Conservation (phyloP, 1,140 invertebrate species). For the Conus ventricosus region DNA sequence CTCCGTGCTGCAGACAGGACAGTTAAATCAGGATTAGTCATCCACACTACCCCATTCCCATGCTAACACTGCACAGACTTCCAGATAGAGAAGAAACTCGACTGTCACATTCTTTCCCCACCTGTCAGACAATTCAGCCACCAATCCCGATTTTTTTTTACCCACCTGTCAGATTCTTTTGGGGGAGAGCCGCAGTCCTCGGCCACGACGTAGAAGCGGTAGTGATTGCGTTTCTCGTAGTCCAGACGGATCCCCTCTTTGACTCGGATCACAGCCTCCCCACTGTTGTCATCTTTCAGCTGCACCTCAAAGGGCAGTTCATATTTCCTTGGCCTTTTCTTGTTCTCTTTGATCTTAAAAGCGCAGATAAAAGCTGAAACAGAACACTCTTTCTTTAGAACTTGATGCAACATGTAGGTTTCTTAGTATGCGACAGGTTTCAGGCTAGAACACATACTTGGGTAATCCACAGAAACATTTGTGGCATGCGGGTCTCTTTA, state of each 20-base stretch:
- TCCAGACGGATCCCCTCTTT: conserved; percentile 84
- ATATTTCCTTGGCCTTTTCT: conserved; percentile 77
- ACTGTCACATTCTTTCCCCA: no score
- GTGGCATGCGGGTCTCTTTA: no score
- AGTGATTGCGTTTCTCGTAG: conserved; percentile 94
- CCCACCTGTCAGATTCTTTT: conserved; percentile 78
- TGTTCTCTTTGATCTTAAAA: conserved; percentile 94
- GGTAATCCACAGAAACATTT: no score
- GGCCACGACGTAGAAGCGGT: conserved; percentile 96
- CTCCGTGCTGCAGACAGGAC: no score
- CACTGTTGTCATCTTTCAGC: conserved; percentile 77
- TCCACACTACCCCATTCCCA: no score
- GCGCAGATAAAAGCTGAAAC: conserved; percentile 86
- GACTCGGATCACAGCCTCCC: conserved; percentile 79
- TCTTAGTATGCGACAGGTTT: not conserved
- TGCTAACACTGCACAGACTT: no score
- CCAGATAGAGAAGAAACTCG: no score
- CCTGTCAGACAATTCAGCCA: no score
- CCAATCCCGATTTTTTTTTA: not conserved
- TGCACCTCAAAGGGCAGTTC: conserved; percentile 88
- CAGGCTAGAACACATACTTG: no score
- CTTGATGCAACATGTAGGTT: conserved; percentile 6
- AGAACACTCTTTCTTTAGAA: not conserved
- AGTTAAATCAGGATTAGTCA: no score
- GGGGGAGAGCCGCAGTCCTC: conserved; percentile 89